Conservation (phyloP, 2,888 invertebrate species). For the Caenorhabditis macrosperma region DNA sequence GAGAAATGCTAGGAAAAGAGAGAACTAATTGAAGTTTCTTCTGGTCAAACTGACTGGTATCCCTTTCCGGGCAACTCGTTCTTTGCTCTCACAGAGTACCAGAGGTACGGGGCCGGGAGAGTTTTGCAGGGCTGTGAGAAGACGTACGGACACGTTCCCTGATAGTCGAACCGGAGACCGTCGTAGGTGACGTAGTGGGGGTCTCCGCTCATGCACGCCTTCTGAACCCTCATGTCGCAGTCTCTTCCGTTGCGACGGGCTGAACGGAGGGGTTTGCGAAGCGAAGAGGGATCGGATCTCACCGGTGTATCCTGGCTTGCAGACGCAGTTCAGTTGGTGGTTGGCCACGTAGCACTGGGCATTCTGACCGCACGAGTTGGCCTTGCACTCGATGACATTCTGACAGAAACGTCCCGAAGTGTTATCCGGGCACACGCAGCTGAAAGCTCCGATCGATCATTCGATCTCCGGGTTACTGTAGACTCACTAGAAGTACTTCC, state of each 20-base stretch:
- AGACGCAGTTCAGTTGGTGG: conserved; percentile 71
- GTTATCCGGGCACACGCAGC: conserved; percentile 82
- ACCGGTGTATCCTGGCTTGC: conserved; percentile 70
- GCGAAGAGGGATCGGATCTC: too few relatives aligned
- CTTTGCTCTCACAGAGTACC: conserved; percentile 68
- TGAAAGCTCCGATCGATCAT: conserved; percentile 27
- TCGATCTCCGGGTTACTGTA: not conserved
- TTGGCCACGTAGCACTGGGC: conserved; percentile 70
- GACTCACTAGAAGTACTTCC: conserved; percentile 62
- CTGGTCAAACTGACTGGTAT: conserved; percentile 56
- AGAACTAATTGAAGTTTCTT: too few relatives aligned
- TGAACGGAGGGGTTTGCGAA: too few relatives aligned
- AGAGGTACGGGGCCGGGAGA: conserved; percentile 56
- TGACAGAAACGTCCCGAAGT: conserved; percentile 88
- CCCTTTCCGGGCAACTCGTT: conserved; percentile 61
- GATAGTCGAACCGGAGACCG: conserved; percentile 74
- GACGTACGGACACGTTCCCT: conserved; percentile 79
- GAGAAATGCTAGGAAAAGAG: conserved; percentile 73
- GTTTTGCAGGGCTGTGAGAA: conserved; percentile 69
- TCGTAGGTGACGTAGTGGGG: conserved; percentile 80
- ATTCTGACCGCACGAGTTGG: conserved; percentile 68
- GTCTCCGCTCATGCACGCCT: conserved; percentile 75
- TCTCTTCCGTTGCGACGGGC: conserved; percentile 51
- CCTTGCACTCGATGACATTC: conserved; percentile 62
- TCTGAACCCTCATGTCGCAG: conserved; percentile 50